Conservation (phyloP, 2,113 vertebrate species). For the Epinephelus cyanopodus region DNA sequence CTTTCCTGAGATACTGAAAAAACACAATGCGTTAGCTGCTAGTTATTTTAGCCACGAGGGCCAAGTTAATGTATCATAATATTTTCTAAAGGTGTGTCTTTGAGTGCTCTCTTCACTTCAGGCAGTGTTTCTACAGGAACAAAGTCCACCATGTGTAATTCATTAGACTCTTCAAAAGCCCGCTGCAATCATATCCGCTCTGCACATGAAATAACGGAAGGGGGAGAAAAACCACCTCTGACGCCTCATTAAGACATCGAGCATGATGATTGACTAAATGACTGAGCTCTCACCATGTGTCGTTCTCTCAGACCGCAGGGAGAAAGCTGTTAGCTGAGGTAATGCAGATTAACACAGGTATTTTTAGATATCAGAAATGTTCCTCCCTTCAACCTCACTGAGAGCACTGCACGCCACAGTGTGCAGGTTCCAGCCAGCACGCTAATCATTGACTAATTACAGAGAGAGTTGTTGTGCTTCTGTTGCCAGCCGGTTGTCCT, state of each 20-base stretch:
- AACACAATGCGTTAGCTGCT: slow-evolving; percentile 41
- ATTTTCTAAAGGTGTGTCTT: slow-evolving; percentile 82
- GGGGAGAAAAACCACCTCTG: neutral
- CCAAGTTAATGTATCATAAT: slow-evolving; percentile 73
- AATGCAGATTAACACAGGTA: slow-evolving; percentile 51
- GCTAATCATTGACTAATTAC: slow-evolving; percentile 67
- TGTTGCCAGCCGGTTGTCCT: slow-evolving; percentile 63
- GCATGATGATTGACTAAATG: slow-evolving; percentile 30
- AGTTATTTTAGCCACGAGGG: slow-evolving; percentile 60
- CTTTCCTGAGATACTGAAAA: slow-evolving; percentile 47
- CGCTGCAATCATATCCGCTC: slow-evolving; percentile 13
- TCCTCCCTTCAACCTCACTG: slow-evolving; percentile 1
- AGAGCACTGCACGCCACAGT: slow-evolving; percentile 9
- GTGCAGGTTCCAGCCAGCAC: slow-evolving; percentile 58
- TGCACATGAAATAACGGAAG: slow-evolving; percentile 33
- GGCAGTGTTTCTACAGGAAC: slow-evolving; percentile 61
- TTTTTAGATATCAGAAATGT: slow-evolving; percentile 60
- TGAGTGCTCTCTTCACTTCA: slow-evolving; percentile 51
- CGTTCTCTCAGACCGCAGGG: slow-evolving; percentile 34
- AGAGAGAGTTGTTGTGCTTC: slow-evolving; percentile 38
- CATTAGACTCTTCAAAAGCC: slow-evolving; percentile 57
- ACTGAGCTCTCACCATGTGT: slow-evolving; percentile 21
- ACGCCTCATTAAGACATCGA: neutral
- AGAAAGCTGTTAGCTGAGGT: slow-evolving; percentile 41
- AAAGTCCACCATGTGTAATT: slow-evolving; percentile 70